These are phyloP conservation scores for Pycnonotus jocosus DNA, from an alignment of 2,113 vertebrate species.

Conservation along the genomic window DNA sequence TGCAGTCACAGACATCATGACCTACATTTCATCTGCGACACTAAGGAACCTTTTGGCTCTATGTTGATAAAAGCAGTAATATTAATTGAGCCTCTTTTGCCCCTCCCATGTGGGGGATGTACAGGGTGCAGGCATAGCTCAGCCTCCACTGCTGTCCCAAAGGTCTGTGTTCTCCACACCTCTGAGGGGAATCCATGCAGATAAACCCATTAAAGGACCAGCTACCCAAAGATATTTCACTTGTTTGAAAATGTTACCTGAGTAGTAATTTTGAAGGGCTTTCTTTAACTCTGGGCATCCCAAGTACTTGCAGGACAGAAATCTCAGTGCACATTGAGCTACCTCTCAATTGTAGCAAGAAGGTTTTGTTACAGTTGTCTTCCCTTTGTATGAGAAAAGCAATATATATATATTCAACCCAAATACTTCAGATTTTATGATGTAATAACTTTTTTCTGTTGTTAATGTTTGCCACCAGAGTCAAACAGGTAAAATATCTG, in stretches of 20 bases:
- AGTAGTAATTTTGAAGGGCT: not conserved
- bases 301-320: not conserved
- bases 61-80: not conserved
- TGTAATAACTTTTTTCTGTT: not conserved
- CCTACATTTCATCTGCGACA: not conserved
- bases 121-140: not conserved
- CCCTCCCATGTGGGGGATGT: not conserved
- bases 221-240: not conserved
- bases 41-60: not conserved
- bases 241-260: not conserved
- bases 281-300: not conserved
- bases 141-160: not conserved
- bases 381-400: not conserved
- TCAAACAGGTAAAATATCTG: not conserved
- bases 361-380: not conserved
- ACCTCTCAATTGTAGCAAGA: not conserved
- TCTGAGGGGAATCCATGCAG: not conserved
- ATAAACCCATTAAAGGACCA: not conserved
- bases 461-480: not conserved
- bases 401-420: not conserved
- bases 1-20: not conserved
- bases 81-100: not conserved
- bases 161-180: rapidly evolving
- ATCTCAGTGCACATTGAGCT: not conserved
- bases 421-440: not conserved